A percentile compares a stretch with the other conserved stretches of the same genome.
Evolutionary conservation across 1,140 invertebrate genomes (phyloP).

Genomic region (Drosophila neocordata): DNA sequence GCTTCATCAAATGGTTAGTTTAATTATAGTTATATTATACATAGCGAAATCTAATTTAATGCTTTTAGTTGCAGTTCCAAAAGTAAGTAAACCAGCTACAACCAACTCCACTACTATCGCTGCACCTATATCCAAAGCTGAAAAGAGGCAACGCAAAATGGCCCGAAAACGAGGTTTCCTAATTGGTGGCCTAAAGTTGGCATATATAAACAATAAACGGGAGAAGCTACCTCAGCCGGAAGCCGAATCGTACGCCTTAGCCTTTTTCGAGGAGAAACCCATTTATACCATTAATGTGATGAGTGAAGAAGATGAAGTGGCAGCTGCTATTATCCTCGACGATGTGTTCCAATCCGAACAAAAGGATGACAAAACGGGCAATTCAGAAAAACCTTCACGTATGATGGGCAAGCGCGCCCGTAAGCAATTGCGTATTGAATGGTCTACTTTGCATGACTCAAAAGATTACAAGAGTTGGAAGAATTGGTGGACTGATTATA

Average conservation of each 20-base stretch:
- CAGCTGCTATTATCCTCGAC: constrained; percentile 34
- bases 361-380: constrained; percentile 24
- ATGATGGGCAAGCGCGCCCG: constrained; percentile 47
- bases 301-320: constrained; percentile 55
- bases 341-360: constrained; percentile 26
- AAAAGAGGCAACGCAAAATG: constrained; percentile 60
- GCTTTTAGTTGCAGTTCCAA: background rate
- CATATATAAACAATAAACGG: constrained; percentile 50
- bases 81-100: background rate
- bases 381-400: constrained; percentile 42
- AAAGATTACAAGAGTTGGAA: constrained; percentile 56
- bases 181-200: constrained; percentile 53
- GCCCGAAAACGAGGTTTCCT: constrained; percentile 66
- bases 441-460: constrained; percentile 32
- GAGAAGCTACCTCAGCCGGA: constrained; percentile 56
- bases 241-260: constrained; percentile 58
- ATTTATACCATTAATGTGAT: constrained; percentile 64
- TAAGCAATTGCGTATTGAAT: constrained; percentile 57
- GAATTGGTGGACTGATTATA: constrained; percentile 63
- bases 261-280: constrained; percentile 64
- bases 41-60: background rate
- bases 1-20: background rate
- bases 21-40: too few species aligned
- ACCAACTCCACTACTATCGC: background rate
- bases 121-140: constrained; percentile 41